phyloP scores from a whole-genome alignment of 2,113 vertebrate genomes.

The Datnioides undecimradiatus region DNA sequence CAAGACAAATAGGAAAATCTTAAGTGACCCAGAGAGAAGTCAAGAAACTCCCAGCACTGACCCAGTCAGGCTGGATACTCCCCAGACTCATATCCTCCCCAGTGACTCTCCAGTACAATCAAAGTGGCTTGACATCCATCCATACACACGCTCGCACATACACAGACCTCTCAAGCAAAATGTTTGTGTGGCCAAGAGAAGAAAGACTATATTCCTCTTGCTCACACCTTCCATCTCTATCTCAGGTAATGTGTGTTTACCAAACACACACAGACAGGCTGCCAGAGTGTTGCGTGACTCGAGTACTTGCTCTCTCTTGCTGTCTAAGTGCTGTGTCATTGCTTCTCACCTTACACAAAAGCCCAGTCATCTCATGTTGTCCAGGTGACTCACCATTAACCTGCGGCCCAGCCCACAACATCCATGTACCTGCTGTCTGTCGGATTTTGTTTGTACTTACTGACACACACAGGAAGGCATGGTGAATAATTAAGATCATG shows the following conservation, averaged over 20 bases:
- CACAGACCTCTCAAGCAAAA: constrained; percentile 10
- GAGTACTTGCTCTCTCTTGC: constrained; percentile 31
- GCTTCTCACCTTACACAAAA: constrained; percentile 65
- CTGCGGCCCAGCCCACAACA: constrained; percentile 24
- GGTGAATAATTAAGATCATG: neutral
- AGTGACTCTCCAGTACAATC: constrained; percentile 28
- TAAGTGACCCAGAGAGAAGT: constrained; percentile 39
- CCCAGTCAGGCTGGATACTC: constrained; percentile 48
- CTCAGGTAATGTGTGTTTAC: constrained; percentile 65
- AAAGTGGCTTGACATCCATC: constrained; percentile 4
- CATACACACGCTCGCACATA: constrained; percentile 21
- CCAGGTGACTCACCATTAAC: constrained; percentile 63
- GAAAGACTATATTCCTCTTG: constrained; percentile 31
- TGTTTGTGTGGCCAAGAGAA: constrained; percentile 22
- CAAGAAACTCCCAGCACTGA: constrained; percentile 59
- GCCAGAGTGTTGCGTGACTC: constrained; percentile 57
- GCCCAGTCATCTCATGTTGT: constrained; percentile 52
- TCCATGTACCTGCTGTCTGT: constrained; percentile 40
- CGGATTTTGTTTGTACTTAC: constrained; percentile 12
- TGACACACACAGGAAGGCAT: constrained; percentile 6
- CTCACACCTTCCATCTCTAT: constrained; percentile 42
- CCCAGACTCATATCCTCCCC: constrained; percentile 39
- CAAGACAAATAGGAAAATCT: constrained; percentile 33
- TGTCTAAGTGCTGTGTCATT: constrained; percentile 59
- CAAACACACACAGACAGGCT: constrained; percentile 53